Conservation (phyloP, 2,797 vertebrate species). For the Pseudochirops cupreus region DNA sequence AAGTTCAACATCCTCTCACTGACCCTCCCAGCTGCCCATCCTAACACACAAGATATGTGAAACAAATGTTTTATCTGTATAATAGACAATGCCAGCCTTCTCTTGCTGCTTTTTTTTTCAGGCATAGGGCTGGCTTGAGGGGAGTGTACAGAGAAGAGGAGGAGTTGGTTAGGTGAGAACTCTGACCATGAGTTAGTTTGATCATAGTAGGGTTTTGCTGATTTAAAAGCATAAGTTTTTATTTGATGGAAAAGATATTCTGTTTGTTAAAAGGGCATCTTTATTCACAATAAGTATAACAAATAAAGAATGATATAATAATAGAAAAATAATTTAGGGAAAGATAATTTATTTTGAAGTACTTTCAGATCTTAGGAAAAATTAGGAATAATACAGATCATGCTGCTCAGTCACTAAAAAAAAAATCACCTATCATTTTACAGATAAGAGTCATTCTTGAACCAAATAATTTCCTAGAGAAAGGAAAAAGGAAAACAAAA, state of each 20-base stretch:
- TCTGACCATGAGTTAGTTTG: constrained; percentile 35
- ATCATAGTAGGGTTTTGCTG: constrained; percentile 17
- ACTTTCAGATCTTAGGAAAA: constrained; percentile 37
- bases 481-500: constrained; percentile 19
- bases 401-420: constrained; percentile 33
- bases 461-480: background rate
- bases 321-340: constrained; percentile 37
- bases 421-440: constrained; percentile 42
- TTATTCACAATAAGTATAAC: constrained; percentile 17
- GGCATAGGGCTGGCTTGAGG: background rate
- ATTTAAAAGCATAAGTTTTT: constrained; percentile 30
- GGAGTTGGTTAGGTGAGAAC: background rate
- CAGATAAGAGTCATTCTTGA: constrained; percentile 23
- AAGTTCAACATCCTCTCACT: background rate
- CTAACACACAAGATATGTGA: background rate
- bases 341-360: constrained; percentile 17
- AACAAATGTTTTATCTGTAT: background rate
- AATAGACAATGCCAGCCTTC: background rate
- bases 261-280: constrained; percentile 17
- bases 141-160: background rate
- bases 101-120: background rate
- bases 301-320: constrained; percentile 36
- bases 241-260: constrained; percentile 32
- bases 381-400: constrained; percentile 38
- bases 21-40: background rate